Evolutionary conservation across 2,888 invertebrate genomes (phyloP).

Genomic region (Temnothorax unifasciatus): DNA sequence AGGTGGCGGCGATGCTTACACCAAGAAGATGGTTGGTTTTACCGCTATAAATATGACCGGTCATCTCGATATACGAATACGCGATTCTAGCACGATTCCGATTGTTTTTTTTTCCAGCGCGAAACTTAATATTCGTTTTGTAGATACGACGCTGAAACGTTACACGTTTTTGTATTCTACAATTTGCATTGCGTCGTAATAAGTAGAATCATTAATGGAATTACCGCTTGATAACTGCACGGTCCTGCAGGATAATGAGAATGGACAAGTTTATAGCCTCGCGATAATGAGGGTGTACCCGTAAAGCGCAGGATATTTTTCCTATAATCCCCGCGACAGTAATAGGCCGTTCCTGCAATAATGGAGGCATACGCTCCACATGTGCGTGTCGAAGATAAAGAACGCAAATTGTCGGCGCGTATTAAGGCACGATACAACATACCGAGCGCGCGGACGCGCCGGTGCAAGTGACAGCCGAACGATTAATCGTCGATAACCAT

Average conservation of each 20-base stretch:
- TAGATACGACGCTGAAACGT: not conserved
- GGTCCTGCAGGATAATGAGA: slow-evolving; percentile 32
- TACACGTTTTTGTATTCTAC: slow-evolving; percentile 33
- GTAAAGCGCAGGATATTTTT: slow-evolving; percentile 41
- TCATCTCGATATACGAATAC: not conserved
- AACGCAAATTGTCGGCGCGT: slow-evolving; percentile 62
- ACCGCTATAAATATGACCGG: slow-evolving; percentile 50
- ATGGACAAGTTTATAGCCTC: slow-evolving; percentile 50
- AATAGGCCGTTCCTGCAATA: slow-evolving; percentile 33
- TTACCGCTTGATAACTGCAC: slow-evolving; percentile 40
- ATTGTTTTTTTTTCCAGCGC: not conserved
- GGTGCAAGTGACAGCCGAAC: slow-evolving; percentile 70
- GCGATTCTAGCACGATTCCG: not conserved
- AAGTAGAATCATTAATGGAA: slow-evolving; percentile 54
- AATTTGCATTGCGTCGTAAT: slow-evolving; percentile 49
- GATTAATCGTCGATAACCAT: slow-evolving; percentile 80
- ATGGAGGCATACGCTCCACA: not conserved
- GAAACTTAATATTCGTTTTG: not conserved
- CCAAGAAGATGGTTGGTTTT: slow-evolving; percentile 68
- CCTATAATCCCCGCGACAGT: slow-evolving; percentile 43
- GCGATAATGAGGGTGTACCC: slow-evolving; percentile 45
- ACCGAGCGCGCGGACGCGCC: slow-evolving; percentile 47
- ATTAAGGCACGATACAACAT: slow-evolving; percentile 69
- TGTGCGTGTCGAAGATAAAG: slow-evolving; percentile 57
- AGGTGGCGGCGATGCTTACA: slow-evolving; percentile 60